A percentile compares a stretch with the other conserved stretches of the same genome.
phyloP scores from a whole-genome alignment of 2,113 vertebrate genomes.

The Malurus elegans region DNA sequence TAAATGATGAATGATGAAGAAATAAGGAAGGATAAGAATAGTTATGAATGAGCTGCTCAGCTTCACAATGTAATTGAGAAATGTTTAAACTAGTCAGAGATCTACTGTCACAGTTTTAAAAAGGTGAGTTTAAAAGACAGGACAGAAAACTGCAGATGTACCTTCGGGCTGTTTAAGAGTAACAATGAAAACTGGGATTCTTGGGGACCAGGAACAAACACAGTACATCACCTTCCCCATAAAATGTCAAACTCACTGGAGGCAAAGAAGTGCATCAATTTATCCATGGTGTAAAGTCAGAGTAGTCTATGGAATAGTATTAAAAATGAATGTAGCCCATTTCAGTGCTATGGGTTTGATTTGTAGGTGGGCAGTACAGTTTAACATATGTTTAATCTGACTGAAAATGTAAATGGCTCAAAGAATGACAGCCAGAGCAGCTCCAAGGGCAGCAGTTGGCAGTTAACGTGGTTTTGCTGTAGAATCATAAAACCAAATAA shows the following conservation, averaged over 20 bases:
- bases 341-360: neutral
- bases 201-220: neutral
- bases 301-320: neutral
- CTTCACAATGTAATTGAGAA: neutral
- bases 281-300: neutral
- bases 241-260: neutral
- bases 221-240: neutral
- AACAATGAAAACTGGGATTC: neutral
- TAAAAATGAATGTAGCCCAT: neutral
- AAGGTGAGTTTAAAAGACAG: neutral
- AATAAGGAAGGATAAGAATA: neutral
- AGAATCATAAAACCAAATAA: neutral
- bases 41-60: neutral
- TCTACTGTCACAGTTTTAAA: neutral
- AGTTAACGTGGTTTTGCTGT: neutral
- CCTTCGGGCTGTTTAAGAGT: neutral
- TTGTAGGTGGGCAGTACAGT: neutral
- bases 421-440: neutral
- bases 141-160: neutral
- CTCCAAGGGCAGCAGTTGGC: neutral
- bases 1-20: slow-evolving; percentile 47
- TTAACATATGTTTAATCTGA: neutral
- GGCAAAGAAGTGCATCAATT: neutral
- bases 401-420: neutral
- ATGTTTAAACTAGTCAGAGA: slow-evolving; percentile 19